Percentiles rank a stretch among this genome's conserved stretches.
Evolutionary conservation across 2,888 invertebrate species (phyloP).

Genomic region (Ceriagrion tenellum): DNA sequence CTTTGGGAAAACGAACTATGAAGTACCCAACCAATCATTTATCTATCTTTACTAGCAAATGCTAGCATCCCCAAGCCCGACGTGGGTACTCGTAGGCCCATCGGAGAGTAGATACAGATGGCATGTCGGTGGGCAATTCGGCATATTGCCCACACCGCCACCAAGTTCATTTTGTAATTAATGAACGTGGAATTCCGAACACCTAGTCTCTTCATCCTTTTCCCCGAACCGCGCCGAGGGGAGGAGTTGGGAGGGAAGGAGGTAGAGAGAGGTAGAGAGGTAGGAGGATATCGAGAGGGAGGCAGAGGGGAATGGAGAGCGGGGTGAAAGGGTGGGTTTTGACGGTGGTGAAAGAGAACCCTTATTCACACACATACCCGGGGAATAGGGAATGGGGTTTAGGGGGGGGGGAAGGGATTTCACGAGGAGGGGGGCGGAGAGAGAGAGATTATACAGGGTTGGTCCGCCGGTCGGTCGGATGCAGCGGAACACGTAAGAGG

Average conservation of each 20-base stretch:
- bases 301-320: neutral
- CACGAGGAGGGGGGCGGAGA: neutral
- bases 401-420: neutral
- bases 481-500: neutral
- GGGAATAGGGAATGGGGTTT: neutral
- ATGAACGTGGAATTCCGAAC: constrained; percentile 29
- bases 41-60: too few species aligned
- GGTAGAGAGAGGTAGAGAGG: neutral
- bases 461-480: neutral
- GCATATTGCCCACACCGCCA: constrained; percentile 11
- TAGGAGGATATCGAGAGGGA: too few species aligned
- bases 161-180: constrained; percentile 28
- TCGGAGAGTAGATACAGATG: neutral
- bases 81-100: neutral
- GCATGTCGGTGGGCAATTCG: neutral
- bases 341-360: neutral
- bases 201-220: constrained; percentile 32
- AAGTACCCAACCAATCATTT: too few species aligned
- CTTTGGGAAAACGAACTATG: too few species aligned
- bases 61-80: too few species aligned
- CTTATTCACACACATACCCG: too few species aligned
- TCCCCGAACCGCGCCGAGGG: neutral
- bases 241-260: neutral
- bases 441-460: neutral
- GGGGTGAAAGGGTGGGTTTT: neutral